A percentile compares a stretch with the other conserved stretches of the same genome.
Evolutionary conservation across 1,140 invertebrate species (phyloP).

Genomic region (Globodera ellingtonae): DNA sequence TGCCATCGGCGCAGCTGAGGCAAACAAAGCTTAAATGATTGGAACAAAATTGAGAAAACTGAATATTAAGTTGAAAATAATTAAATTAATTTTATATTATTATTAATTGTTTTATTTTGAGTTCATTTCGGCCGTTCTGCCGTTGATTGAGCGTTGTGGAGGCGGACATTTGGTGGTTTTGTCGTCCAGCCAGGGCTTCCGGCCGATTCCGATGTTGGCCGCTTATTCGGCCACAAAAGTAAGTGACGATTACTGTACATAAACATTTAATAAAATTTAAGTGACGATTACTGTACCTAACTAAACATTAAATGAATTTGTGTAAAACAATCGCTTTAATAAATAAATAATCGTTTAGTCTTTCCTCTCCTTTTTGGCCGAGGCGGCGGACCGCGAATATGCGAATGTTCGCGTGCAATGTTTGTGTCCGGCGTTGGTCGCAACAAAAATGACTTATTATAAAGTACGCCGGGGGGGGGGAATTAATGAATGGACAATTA

Average conservation of each 20-base stretch:
- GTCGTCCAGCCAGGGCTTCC: conserved; percentile 57
- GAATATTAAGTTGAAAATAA: too few relatives aligned
- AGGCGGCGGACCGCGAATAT: conserved; percentile 60
- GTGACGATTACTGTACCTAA: conserved; percentile 6
- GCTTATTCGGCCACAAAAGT: conserved; percentile 58
- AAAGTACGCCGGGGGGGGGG: conserved; percentile 36
- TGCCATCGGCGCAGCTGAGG: conserved; percentile 58
- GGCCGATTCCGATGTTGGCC: conserved; percentile 58
- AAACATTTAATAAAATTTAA: conserved; percentile 1
- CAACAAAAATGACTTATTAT: conserved; percentile 64
- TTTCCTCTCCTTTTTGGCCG: conserved; percentile 55
- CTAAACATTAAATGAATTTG: conserved; percentile 1
- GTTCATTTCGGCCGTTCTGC: conserved; percentile 58
- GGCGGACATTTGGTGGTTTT: conserved; percentile 62
- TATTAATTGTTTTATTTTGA: conserved; percentile 34
- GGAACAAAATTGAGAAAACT: too few relatives aligned
- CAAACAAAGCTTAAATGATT: background rate
- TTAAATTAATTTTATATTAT: too few relatives aligned
- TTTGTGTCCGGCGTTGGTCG: conserved; percentile 59
- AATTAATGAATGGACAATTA: background rate
- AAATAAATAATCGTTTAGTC: conserved; percentile 35
- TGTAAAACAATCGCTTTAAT: conserved; percentile 15
- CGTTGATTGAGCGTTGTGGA: conserved; percentile 57
- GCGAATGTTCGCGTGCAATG: conserved; percentile 56
- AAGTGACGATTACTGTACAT: background rate